Evolutionary conservation across 2,113 vertebrate genomes (phyloP).

Genomic region (Mola mola): DNA sequence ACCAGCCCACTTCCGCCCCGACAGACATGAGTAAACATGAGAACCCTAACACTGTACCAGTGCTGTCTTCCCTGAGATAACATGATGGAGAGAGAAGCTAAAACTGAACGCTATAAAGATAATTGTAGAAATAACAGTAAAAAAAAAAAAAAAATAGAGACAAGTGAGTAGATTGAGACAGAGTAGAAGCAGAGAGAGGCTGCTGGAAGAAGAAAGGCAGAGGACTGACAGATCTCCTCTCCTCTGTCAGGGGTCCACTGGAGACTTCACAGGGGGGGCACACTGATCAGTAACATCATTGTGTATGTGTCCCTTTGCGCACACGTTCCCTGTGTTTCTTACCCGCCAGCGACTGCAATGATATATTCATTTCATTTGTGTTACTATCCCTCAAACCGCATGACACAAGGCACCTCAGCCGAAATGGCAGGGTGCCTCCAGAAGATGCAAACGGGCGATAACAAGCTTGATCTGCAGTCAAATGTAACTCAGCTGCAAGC

Average conservation of each 20-base stretch:
- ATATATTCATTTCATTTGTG: conserved; percentile 27
- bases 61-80: no score
- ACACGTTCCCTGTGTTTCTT: conserved; percentile 7
- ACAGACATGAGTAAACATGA: conserved; percentile 33
- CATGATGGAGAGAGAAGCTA: no score
- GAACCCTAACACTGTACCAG: background rate
- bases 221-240: conserved; percentile 32
- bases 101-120: background rate
- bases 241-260: conserved; percentile 22
- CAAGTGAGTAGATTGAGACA: background rate
- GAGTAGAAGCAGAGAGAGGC: background rate
- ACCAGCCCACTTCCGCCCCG: background rate
- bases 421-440: conserved; percentile 34
- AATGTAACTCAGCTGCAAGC: conserved; percentile 17
- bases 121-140: background rate
- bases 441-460: conserved; percentile 39
- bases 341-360: conserved; percentile 7
- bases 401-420: conserved; percentile 37
- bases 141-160: background rate
- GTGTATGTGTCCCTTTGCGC: background rate
- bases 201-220: no score
- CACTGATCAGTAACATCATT: conserved; percentile 34
- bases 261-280: conserved; percentile 39
- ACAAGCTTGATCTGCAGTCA: conserved; percentile 18
- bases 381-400: conserved; percentile 15